These are phyloP conservation scores for Agapornis canus DNA, from an alignment of 2,797 vertebrate species.

Conservation along the genomic window DNA sequence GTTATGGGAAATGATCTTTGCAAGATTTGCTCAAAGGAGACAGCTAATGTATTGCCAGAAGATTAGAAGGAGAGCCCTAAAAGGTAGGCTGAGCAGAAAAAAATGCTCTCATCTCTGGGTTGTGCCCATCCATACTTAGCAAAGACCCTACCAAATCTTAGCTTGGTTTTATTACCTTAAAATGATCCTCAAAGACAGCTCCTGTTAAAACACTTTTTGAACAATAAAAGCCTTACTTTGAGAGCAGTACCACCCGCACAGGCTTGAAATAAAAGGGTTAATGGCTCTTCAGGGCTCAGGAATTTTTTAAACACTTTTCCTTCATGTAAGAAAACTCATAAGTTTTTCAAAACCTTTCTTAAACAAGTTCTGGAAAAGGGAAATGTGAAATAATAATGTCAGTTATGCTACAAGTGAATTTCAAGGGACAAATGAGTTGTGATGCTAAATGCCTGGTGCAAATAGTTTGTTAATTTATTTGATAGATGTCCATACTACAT, in stretches of 20 bases:
- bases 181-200: not conserved
- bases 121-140: not conserved
- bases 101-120: not conserved
- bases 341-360: not conserved
- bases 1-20: not conserved
- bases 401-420: not conserved
- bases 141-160: not conserved
- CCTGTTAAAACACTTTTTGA: not conserved
- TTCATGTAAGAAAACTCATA: not conserved
- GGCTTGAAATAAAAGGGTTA: not conserved
- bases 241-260: not conserved
- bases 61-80: not conserved
- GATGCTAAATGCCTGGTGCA: not conserved
- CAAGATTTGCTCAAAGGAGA: not conserved
- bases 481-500: not conserved
- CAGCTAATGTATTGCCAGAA: not conserved
- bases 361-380: not conserved
- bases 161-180: constrained; percentile 11
- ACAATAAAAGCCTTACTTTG: constrained; percentile 10
- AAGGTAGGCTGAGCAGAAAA: not conserved
- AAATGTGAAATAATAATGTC: not conserved
- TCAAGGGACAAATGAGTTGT: not conserved
- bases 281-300: not conserved
- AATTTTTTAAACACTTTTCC: not conserved
- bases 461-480: not conserved